Percentiles rank a stretch among this genome's conserved stretches.
Evolutionary conservation across 2,797 vertebrate species (phyloP).

Genomic region (Poeciliopsis turneri): DNA sequence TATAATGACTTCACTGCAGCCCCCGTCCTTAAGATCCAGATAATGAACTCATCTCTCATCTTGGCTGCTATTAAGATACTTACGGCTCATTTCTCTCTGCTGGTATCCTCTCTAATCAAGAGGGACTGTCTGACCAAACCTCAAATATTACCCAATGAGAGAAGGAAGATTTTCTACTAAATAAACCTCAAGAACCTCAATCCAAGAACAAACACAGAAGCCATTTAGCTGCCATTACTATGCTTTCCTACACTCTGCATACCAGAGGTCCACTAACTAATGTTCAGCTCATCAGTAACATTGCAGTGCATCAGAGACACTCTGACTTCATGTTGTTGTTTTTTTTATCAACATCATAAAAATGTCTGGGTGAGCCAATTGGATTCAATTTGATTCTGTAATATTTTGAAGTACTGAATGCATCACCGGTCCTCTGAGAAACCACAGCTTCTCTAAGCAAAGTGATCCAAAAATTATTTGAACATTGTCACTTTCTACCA

Average conservation of each 20-base stretch:
- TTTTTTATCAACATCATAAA: neutral
- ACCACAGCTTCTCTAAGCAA: neutral
- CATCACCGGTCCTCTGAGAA: neutral
- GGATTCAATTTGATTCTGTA: neutral
- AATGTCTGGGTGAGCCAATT: neutral
- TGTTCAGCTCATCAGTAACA: neutral
- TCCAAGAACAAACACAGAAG: neutral
- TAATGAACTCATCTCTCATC: slow-evolving; percentile 1
- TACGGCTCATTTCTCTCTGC: neutral
- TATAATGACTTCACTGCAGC: neutral
- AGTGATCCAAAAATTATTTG: neutral
- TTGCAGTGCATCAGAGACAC: neutral
- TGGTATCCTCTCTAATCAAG: neutral
- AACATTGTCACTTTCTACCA: neutral
- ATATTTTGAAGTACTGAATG: neutral
- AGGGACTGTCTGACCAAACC: neutral
- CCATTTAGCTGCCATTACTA: neutral
- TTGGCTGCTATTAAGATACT: neutral
- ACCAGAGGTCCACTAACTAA: neutral
- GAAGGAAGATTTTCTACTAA: neutral
- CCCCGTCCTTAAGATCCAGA: neutral
- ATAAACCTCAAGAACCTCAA: neutral
- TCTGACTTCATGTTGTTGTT: neutral
- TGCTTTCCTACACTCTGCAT: neutral
- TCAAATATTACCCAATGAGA: neutral